Percentiles rank a stretch among this genome's conserved stretches.
These are phyloP conservation scores for Etheostoma nigrum DNA, from an alignment of 2,797 vertebrate species.

Conservation along the genomic window DNA sequence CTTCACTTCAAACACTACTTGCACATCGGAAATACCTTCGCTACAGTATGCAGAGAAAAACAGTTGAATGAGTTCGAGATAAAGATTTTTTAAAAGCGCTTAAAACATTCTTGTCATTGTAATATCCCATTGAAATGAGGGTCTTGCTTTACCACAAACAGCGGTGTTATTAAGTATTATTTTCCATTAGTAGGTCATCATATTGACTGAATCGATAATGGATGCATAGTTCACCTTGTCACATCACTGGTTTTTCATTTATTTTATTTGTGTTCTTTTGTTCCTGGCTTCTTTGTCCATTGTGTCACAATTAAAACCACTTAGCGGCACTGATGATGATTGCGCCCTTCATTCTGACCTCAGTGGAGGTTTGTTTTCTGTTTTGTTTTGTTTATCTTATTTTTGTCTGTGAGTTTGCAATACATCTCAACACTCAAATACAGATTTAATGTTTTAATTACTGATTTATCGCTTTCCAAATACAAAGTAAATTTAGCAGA, in stretches of 20 bases:
- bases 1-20: slow-evolving; percentile 40
- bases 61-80: slow-evolving; percentile 27
- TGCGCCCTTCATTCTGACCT: slow-evolving; percentile 39
- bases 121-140: slow-evolving; percentile 35
- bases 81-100: slow-evolving; percentile 21
- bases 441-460: neutral
- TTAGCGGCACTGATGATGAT: slow-evolving; percentile 19
- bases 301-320: slow-evolving; percentile 45
- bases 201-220: slow-evolving; percentile 32
- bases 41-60: slow-evolving; percentile 1
- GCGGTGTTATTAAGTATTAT: slow-evolving; percentile 44
- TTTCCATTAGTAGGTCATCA: slow-evolving; percentile 50
- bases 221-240: slow-evolving; percentile 22
- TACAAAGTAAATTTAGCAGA: neutral
- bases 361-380: slow-evolving; percentile 3
- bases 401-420: slow-evolving; percentile 10
- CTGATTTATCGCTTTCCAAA: slow-evolving; percentile 1
- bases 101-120: slow-evolving; percentile 28
- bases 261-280: slow-evolving; percentile 20
- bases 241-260: slow-evolving; percentile 39
- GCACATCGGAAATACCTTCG: neutral
- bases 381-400: slow-evolving; percentile 14
- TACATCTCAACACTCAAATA: slow-evolving; percentile 14
- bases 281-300: slow-evolving; percentile 26
- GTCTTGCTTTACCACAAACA: slow-evolving; percentile 30